A percentile compares a stretch with the other conserved stretches of the same genome.
phyloP scores from a whole-genome alignment of 2,113 vertebrate species.

The Riparia riparia region DNA sequence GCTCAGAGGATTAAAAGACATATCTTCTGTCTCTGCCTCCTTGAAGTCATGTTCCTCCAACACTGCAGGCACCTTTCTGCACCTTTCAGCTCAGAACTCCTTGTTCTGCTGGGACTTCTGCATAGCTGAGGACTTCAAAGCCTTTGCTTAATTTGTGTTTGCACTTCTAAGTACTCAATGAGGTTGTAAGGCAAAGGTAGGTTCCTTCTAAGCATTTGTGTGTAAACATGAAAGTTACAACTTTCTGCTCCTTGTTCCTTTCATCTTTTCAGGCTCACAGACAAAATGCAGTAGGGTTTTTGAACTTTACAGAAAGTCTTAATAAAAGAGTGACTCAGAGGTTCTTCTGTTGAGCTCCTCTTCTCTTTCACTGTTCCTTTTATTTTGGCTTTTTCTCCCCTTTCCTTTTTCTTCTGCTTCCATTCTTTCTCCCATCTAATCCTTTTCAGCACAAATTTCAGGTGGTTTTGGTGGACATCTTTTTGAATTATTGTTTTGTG shows the following conservation, averaged over 20 bases:
- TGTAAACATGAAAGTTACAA: slow-evolving; percentile 71
- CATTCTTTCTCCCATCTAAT: not conserved
- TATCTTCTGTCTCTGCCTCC: not conserved
- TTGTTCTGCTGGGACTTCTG: slow-evolving; percentile 38
- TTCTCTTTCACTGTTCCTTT: not conserved
- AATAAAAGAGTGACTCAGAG: slow-evolving; percentile 20
- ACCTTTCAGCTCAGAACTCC: slow-evolving; percentile 13
- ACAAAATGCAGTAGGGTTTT: slow-evolving; percentile 39
- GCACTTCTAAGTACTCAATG: slow-evolving; percentile 46
- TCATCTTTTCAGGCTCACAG: slow-evolving; percentile 47
- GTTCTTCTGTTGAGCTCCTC: not conserved
- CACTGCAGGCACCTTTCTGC: not conserved
- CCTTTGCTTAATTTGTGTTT: slow-evolving; percentile 54
- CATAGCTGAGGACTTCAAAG: slow-evolving; percentile 51
- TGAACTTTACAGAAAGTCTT: slow-evolving; percentile 41
- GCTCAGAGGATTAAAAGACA: not conserved
- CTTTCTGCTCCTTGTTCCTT: slow-evolving; percentile 38
- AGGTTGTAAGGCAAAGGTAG: slow-evolving; percentile 19
- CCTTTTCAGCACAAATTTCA: not conserved
- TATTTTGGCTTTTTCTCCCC: not conserved
- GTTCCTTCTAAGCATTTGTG: slow-evolving; percentile 37
- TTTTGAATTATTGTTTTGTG: not conserved
- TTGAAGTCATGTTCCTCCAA: not conserved
- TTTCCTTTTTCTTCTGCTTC: not conserved
- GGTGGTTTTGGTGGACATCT: not conserved